phyloP scores from a whole-genome alignment of 2,113 vertebrate species.

The Epinephelus moara region DNA sequence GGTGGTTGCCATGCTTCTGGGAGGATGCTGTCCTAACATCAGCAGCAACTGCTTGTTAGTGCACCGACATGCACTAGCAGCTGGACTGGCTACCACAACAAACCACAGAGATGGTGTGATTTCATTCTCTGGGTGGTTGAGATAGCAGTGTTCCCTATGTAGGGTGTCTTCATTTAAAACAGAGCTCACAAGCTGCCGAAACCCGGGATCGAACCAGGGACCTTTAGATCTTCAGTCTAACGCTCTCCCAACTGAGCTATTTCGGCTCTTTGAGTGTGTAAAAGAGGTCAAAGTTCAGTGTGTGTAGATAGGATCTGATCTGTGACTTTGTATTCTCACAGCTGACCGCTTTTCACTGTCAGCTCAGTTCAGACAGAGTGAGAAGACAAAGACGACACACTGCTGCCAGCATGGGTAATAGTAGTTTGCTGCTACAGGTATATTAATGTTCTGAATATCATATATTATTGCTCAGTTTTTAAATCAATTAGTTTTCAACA shows the following conservation, averaged over 20 bases:
- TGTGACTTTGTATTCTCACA: not conserved
- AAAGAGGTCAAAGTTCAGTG: not conserved
- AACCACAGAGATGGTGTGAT: no score
- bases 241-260: constrained; percentile 16
- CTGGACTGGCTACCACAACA: no score
- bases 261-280: accelerated
- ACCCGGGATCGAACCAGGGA: constrained; percentile 14
- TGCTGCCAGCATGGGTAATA: not conserved
- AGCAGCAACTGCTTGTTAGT: no score
- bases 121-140: no score
- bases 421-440: no score
- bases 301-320: not conserved
- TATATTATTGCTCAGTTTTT: no score
- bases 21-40: no score
- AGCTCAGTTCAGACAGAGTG: not conserved
- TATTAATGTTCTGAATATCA: no score
- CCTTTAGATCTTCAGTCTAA: constrained; percentile 13
- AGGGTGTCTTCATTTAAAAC: accelerated
- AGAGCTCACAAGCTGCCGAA: not conserved
- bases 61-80: no score
- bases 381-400: not conserved
- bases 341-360: not conserved
- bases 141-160: no score
- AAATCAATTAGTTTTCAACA: no score
- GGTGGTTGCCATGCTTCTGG: no score